Conservation (phyloP, 2,797 vertebrate genomes). For the Alexandromys oeconomus region DNA sequence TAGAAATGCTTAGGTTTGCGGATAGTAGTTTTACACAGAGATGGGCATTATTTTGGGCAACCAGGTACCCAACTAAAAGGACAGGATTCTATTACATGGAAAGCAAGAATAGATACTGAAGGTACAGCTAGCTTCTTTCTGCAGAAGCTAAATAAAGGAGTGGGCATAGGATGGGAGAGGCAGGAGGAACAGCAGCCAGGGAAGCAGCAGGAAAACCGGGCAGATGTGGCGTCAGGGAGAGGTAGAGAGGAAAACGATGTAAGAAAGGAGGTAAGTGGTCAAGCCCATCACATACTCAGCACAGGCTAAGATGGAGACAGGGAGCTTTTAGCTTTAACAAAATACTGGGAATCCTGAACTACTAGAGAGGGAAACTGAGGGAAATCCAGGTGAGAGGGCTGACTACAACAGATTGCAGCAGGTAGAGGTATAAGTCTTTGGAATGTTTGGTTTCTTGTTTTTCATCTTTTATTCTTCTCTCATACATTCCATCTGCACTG, state of each 20-base stretch:
- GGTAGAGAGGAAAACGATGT: background rate
- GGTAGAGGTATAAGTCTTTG: background rate
- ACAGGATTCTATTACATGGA: background rate
- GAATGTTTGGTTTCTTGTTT: background rate
- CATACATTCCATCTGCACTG: background rate
- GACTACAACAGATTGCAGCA: background rate
- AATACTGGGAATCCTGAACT: background rate
- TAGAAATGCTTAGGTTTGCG: background rate
- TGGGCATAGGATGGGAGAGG: background rate
- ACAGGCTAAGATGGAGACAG: background rate
- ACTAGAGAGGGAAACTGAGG: background rate
- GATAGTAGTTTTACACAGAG: background rate
- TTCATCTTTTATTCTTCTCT: background rate
- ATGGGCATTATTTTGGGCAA: background rate
- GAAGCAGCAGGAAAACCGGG: background rate
- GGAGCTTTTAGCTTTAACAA: background rate
- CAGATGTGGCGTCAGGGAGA: background rate
- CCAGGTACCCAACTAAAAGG: background rate
- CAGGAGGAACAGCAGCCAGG: background rate
- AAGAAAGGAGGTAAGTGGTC: background rate
- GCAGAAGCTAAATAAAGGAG: background rate
- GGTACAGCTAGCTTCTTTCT: background rate
- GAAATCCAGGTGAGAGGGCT: background rate
- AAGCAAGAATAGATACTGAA: background rate
- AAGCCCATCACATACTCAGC: background rate